Evolutionary conservation across 2,113 vertebrate genomes (phyloP), one percentile per base, ranked within the genome.

Genomic region (Taxidea taxus): DNA sequence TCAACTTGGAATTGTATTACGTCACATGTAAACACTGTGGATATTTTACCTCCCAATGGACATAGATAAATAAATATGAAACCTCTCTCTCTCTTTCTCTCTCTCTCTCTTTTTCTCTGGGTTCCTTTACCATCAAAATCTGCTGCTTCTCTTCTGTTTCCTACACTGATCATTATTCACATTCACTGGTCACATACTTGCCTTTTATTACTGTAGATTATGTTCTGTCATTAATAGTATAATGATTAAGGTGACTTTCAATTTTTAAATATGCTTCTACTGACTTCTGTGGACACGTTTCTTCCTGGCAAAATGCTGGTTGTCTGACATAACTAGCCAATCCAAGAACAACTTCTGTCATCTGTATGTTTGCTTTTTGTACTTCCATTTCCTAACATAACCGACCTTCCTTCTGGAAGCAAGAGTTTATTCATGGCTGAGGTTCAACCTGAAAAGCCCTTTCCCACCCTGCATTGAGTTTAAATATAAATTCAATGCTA

Each of bases 401-500:
- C 2, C 25, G 25, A 60, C 4, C 4, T 54, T n/a, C 12, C 51
- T 68, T 16, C 42, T 25, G 77, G 54, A 90, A 75, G 10, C 37
- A 82, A 56, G 10, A 9, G 5, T 66, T 62, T 84, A 39, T 62
- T 84, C 49, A 47, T 6, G 27, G 54, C 4, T 83, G 74, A 80
- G 21, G 9, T n/a, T 83, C 47, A 70, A 62, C 20, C 25, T 90
- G 20, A 83, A 81, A 89, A 51, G 16, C 15, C 11, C 51, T 91
- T 70, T 51, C 9, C 16, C 0, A 7, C 0, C 56, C 13, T 13
- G 2, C 18, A 0, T 0, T 80, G 34, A 42, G 23, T 37, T 58
- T 91, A 58, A 72, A 49, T 44, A 6, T 4, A 42, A 64, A 34
- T 16, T 77, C 20, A 11, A 21, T 15, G 29, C 82, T 34, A 6